Conservation (phyloP, 1,140 invertebrate species). For the Cheumatopsyche charites region DNA sequence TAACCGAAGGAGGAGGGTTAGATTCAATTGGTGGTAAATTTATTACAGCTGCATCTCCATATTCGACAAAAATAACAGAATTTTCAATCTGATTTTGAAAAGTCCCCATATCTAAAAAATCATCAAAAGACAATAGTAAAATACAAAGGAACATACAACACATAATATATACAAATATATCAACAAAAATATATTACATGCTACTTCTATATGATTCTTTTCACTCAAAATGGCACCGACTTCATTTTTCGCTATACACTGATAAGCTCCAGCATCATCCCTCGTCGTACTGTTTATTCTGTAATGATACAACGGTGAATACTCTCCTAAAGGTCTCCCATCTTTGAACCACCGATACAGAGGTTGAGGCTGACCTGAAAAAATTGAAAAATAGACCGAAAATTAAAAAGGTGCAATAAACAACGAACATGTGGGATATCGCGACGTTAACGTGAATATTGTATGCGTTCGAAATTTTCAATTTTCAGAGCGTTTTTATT, state of each 20-base stretch:
- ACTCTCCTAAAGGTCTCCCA: constrained; percentile 73
- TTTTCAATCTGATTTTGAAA: constrained; percentile 76
- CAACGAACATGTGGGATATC: not conserved
- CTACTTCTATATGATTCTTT: constrained; percentile 83
- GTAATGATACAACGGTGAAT: constrained; percentile 78
- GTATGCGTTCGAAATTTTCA: not conserved
- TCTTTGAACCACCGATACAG: constrained; percentile 91
- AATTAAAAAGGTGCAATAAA: not conserved
- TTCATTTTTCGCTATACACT: constrained; percentile 88
- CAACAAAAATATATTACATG: constrained; percentile 69
- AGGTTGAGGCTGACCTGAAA: constrained; percentile 82
- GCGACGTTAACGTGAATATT: too few relatives aligned
- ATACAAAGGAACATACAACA: constrained; percentile 45
- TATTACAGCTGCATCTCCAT: constrained; percentile 81
- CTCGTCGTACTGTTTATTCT: constrained; percentile 79
- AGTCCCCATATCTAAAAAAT: constrained; percentile 79
- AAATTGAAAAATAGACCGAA: constrained; percentile 23
- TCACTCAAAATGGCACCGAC: constrained; percentile 91
- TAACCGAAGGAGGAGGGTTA: constrained; percentile 79
- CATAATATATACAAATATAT: constrained; percentile 3
- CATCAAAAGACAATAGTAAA: constrained; percentile 23
- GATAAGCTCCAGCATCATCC: constrained; percentile 85
- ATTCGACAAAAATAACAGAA: constrained; percentile 67
- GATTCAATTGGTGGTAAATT: constrained; percentile 82
- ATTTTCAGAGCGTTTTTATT: not conserved